Conservation (phyloP, 2,113 vertebrate genomes). For the Rhabdornis inornatus region DNA sequence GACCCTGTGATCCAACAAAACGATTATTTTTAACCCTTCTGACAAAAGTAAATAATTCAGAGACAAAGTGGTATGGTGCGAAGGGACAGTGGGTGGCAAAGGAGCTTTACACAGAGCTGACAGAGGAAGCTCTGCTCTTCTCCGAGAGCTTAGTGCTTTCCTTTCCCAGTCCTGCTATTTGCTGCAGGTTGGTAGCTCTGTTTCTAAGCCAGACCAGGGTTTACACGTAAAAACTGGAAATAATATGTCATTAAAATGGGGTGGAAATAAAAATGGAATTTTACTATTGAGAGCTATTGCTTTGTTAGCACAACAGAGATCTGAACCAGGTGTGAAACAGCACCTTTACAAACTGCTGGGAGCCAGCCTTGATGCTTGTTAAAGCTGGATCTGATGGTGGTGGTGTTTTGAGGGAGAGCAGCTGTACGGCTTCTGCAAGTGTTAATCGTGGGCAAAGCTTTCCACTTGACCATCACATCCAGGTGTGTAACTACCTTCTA, state of each 20-base stretch:
- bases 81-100: rapidly evolving
- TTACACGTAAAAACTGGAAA: neutral
- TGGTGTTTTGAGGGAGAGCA: neutral
- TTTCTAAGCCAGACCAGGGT: too few species aligned
- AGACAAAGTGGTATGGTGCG: neutral
- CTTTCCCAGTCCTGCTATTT: neutral
- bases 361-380: rapidly evolving
- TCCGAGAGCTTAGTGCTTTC: neutral
- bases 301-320: neutral
- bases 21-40: neutral
- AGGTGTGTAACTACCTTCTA: rapidly evolving
- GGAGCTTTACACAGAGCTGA: neutral
- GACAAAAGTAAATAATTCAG: neutral
- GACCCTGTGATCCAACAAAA: rapidly evolving
- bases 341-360: neutral
- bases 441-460: rapidly evolving
- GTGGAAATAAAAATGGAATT: neutral
- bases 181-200: neutral
- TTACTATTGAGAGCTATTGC: rapidly evolving
- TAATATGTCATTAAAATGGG: neutral
- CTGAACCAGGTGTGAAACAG: neutral
- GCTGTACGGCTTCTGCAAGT: neutral
- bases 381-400: rapidly evolving
- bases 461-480: rapidly evolving
- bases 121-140: neutral